Evolutionary conservation across 2,797 vertebrate species (phyloP).

Genomic region (Hybognathus amarus): DNA sequence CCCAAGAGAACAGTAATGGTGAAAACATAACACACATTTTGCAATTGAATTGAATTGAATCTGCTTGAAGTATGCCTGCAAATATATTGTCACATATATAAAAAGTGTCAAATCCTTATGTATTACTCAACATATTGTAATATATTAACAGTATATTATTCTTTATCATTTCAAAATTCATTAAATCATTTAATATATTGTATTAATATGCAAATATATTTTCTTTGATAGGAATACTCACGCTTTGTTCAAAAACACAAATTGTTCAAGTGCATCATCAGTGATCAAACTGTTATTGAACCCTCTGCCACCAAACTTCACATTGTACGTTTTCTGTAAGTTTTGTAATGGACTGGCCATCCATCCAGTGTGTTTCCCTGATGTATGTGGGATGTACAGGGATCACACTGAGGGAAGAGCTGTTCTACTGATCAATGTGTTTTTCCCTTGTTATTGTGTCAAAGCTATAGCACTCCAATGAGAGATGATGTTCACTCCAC

Average conservation of each 20-base stretch:
- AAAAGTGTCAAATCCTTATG: neutral
- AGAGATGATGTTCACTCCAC: neutral
- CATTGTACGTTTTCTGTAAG: neutral
- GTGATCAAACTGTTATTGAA: neutral
- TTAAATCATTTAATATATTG: neutral
- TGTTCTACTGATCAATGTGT: neutral
- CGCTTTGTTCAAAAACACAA: too few species aligned
- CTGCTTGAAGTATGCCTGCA: neutral
- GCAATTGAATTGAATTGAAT: neutral
- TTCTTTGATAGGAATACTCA: too few species aligned
- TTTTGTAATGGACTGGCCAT: neutral
- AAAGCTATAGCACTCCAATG: neutral
- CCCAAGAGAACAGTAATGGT: neutral
- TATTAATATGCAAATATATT: neutral
- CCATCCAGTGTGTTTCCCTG: neutral
- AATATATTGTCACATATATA: neutral
- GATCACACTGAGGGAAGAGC: neutral
- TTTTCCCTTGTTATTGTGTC: neutral
- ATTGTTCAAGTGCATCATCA: too few species aligned
- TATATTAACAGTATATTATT: neutral
- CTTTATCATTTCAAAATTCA: neutral
- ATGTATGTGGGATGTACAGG: neutral
- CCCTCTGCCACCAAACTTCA: neutral
- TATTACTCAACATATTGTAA: neutral
- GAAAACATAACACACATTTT: neutral